A percentile compares a stretch with the other conserved stretches of the same genome.
Conservation (phyloP, 2,888 invertebrate species). For the Pristionchus japonicus region DNA sequence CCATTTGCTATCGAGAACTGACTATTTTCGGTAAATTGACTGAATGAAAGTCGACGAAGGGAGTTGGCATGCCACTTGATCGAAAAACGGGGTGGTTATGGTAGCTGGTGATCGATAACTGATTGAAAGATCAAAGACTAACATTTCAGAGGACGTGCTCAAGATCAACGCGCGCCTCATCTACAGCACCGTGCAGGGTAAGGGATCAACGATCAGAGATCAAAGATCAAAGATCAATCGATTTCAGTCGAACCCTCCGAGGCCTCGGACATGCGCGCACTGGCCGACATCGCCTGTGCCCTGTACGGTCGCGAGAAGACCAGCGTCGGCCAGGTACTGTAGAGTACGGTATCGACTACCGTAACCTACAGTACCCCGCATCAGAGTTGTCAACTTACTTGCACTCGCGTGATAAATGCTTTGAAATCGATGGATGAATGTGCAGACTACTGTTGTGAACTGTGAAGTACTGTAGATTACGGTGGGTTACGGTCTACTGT, state of each 20-base stretch:
- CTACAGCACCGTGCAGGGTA: slow-evolving; percentile 5
- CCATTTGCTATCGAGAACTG: no score
- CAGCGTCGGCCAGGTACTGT: slow-evolving; percentile 32
- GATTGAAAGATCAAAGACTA: not conserved
- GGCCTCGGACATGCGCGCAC: not conserved
- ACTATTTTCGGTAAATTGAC: no score
- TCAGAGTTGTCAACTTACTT: no score
- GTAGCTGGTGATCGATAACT: no score
- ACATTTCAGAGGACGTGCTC: not conserved
- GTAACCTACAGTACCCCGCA: not conserved
- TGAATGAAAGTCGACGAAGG: not conserved
- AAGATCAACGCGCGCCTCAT: not conserved
- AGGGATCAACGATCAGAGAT: not conserved
- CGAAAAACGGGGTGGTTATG: no score
- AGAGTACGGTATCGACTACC: not conserved
- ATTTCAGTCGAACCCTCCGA: not conserved
- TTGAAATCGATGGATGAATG: no score
- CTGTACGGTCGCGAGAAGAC: slow-evolving; percentile 36
- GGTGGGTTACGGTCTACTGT: no score
- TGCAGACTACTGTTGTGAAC: no score
- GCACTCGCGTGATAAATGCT: no score
- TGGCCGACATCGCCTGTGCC: slow-evolving; percentile 19
- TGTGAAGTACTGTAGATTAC: no score
- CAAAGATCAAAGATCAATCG: not conserved
- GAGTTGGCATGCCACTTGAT: slow-evolving; percentile 8